These are phyloP conservation scores for Prionace glauca DNA, from an alignment of 2,797 vertebrate species.

Conservation along the genomic window DNA sequence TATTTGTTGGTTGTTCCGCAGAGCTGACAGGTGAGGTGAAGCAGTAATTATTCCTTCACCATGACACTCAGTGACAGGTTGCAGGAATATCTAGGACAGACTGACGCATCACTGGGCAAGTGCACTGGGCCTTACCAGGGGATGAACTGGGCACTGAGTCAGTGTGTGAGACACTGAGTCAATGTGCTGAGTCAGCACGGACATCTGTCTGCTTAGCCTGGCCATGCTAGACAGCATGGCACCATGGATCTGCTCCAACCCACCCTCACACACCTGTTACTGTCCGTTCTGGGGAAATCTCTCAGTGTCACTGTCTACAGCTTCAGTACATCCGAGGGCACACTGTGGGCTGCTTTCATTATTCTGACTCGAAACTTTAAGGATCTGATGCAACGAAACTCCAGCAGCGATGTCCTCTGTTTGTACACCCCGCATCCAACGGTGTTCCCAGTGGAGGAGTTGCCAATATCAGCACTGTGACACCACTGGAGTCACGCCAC, in stretches of 20 bases:
- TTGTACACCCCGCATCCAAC: not conserved
- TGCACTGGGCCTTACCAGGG: not conserved
- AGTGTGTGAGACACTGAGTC: not conserved
- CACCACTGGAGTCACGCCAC: no score
- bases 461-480: not conserved
- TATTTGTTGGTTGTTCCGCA: not conserved
- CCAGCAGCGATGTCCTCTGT: not conserved
- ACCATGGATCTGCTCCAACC: not conserved
- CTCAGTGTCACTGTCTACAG: not conserved
- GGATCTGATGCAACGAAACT: not conserved
- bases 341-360: not conserved
- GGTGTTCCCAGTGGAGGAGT: not conserved
- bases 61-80: not conserved
- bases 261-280: not conserved
- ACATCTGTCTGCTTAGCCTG: not conserved
- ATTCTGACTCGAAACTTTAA: not conserved
- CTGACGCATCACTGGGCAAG: not conserved
- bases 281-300: not conserved
- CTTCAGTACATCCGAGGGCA: not conserved
- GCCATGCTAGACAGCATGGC: conserved; percentile 18
- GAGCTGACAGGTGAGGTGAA: not conserved
- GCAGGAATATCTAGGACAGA: not conserved
- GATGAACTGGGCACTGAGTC: conserved; percentile 13
- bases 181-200: not conserved
- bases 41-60: not conserved